Conservation (phyloP, 2,888 invertebrate species). For the Andrena trimmerana region DNA sequence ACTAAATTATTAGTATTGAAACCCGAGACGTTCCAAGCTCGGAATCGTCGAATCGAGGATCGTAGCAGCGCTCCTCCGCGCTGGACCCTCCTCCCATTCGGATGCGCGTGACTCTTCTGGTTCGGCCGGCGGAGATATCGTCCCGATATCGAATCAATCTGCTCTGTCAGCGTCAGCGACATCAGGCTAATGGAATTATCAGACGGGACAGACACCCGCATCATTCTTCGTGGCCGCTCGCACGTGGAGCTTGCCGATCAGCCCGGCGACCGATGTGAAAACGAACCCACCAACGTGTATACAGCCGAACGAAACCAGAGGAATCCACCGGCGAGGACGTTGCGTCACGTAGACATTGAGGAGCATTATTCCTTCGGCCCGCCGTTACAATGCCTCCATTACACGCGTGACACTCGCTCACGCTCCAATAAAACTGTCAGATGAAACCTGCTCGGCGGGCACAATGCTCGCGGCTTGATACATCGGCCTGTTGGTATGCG, state of each 20-base stretch:
- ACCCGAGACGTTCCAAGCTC: no score
- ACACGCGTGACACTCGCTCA: slow-evolving; percentile 75
- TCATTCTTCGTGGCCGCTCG: slow-evolving; percentile 59
- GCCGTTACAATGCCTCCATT: slow-evolving; percentile 75
- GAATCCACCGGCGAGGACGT: slow-evolving; percentile 57
- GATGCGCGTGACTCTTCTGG: slow-evolving; percentile 43
- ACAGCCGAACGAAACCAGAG: slow-evolving; percentile 57
- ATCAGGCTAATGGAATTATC: slow-evolving; percentile 79
- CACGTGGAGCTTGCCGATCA: slow-evolving; percentile 57
- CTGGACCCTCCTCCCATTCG: neutral
- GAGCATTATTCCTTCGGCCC: slow-evolving; percentile 63
- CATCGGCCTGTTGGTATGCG: slow-evolving; percentile 63
- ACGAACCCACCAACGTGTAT: slow-evolving; percentile 47
- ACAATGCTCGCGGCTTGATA: slow-evolving; percentile 70
- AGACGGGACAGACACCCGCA: slow-evolving; percentile 65
- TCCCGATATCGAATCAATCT: slow-evolving; percentile 64
- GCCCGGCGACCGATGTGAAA: slow-evolving; percentile 51
- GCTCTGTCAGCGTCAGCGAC: slow-evolving; percentile 60
- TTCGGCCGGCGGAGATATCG: slow-evolving; percentile 44
- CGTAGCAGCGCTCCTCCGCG: neutral
- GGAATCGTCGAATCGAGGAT: neutral
- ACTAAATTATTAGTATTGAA: no score
- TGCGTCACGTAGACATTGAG: slow-evolving; percentile 72
- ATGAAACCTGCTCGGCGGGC: slow-evolving; percentile 67
- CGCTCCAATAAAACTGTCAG: slow-evolving; percentile 74